Conservation (phyloP, 2,113 vertebrate genomes). For the human region GRCh38 chr13:43482001-43482500, state of each 20-base stretch:
- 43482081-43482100: neutral
- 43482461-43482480: neutral
- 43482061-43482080: neutral
- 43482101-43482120: neutral
- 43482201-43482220: neutral
- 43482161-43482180: neutral
- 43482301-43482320: neutral
- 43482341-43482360: neutral
- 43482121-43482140: neutral
- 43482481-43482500: neutral
- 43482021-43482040: fast-evolving
- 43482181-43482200: neutral
- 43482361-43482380: neutral
- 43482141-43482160: neutral
- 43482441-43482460: neutral
- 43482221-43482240: neutral
- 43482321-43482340: neutral
- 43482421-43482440: no score
- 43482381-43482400: neutral
- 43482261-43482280: neutral
- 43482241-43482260: neutral
- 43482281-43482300: neutral
- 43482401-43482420: neutral
- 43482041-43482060: neutral
- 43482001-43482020: neutral